A percentile compares a stretch with the other conserved stretches of the same genome.
phyloP scores from a whole-genome alignment of 2,888 invertebrate species.

The Torymus texanus region DNA sequence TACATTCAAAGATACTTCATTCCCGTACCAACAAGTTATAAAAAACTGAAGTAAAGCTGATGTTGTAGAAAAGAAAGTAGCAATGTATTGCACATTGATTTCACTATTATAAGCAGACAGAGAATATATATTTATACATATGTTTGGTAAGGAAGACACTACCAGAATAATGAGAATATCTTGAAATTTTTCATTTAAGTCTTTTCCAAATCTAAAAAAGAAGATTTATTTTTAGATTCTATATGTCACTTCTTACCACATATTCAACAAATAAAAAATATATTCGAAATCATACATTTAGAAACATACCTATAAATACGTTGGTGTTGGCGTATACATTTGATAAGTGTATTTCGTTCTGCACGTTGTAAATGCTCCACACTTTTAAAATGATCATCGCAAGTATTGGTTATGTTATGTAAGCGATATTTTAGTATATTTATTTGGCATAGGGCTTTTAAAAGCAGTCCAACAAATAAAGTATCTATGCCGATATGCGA shows the following conservation, averaged over 20 bases:
- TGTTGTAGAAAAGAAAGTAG: constrained; percentile 34
- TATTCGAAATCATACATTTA: neutral
- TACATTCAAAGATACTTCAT: constrained; percentile 41
- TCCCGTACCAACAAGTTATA: constrained; percentile 44
- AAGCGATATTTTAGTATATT: constrained; percentile 36
- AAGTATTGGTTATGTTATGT: neutral
- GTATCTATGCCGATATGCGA: constrained; percentile 37
- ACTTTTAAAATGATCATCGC: neutral
- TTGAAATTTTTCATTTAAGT: constrained; percentile 38
- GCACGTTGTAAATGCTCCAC: neutral
- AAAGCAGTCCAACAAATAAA: constrained; percentile 38
- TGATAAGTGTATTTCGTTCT: constrained; percentile 11
- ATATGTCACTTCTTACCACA: too few relatives aligned
- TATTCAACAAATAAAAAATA: too few relatives aligned
- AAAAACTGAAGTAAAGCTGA: constrained; percentile 46
- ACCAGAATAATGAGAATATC: constrained; percentile 35
- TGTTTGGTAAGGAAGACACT: constrained; percentile 42
- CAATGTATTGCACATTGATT: constrained; percentile 33
- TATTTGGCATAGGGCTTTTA: constrained; percentile 28
- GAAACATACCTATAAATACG: constrained; percentile 38
- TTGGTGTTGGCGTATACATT: constrained; percentile 31
- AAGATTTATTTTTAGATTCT: neutral
- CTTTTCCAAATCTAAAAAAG: constrained; percentile 34
- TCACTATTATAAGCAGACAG: constrained; percentile 15
- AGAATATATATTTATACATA: constrained; percentile 48